Percentiles rank a stretch among this genome's conserved stretches.
Evolutionary conservation across 2,797 vertebrate species (phyloP).

Genomic region (Sebastes matsubarae): DNA sequence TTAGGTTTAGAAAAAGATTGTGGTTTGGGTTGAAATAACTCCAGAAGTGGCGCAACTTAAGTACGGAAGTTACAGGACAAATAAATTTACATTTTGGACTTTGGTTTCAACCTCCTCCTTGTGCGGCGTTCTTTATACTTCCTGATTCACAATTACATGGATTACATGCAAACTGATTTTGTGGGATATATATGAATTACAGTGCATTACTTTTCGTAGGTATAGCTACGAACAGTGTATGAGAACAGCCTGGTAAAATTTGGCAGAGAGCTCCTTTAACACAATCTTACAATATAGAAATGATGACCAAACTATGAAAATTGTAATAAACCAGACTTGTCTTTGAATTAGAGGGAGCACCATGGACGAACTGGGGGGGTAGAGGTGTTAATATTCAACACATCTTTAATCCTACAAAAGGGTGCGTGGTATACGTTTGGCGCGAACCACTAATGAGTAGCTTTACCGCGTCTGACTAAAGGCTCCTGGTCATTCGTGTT

Average conservation of each 20-base stretch:
- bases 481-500: constrained; percentile 61
- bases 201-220: rapidly evolving
- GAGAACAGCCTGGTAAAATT: no score
- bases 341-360: not conserved
- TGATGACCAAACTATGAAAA: not conserved
- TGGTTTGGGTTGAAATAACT: no score
- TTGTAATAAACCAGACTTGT: not conserved
- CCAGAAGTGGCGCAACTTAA: no score
- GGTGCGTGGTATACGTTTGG: constrained; percentile 15
- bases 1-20: no score
- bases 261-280: not conserved
- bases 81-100: no score
- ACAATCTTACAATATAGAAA: not conserved
- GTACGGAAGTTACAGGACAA: no score
- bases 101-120: no score
- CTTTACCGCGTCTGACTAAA: constrained; percentile 49
- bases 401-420: constrained; percentile 10
- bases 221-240: no score
- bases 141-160: no score
- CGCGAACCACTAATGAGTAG: constrained; percentile 61
- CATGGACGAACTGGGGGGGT: not conserved
- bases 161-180: no score
- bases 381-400: constrained; percentile 12
- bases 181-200: no score
- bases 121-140: rapidly evolving